Base-by-base conservation (phyloP, 1,140 invertebrate species). In the Cecropterus lyciades region DNA sequence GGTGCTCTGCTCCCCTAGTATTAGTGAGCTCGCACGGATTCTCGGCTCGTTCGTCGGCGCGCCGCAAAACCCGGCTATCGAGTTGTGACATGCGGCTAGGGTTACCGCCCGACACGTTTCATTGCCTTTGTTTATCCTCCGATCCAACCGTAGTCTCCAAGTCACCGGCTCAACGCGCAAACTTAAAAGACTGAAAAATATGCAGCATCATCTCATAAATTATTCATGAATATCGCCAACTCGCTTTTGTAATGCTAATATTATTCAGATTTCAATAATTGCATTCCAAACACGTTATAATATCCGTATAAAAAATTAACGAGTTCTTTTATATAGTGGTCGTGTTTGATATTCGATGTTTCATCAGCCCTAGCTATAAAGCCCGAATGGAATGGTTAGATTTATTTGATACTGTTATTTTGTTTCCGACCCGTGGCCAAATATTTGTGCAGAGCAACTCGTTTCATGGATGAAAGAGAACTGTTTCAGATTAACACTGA, bases 181-280 rank as follows among this genome's bases (percentile, higher is more conserved):
- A 48, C 56, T 55, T 40, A 20, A 66, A 57, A 42, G 30, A 30
- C 27, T 42, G 65, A 27, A 51, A 45, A 14, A 65, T 60, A 49
- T 65, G 51, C 66, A 72, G 55, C 55, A 60, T 69, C 64, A 56
- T 45, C 46, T 52, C 51, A 74, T 85, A 74, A 79, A 79, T 84
- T 76, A 87, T 87, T 85, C 77, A 85, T 80, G 56, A 69, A 56
- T 33, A 66, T 67, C 60, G 52, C 20, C 67, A 67, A 68, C 45
- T 71, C 27, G 68, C 65, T 77, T 77, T 82, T 80, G 70, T 79
- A 66, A 84, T 83, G 80, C 67, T 79, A 79, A 82, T 84, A 78
- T 73, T 69, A 75, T 78, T 78, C 72, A 77, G 74, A 80, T 82
- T 79, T 75, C 70, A 77, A 81, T 84, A 80, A 85, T 84, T 81